Base-by-base conservation (phyloP, 2,113 vertebrate genomes). In the Nesogale talazaci region DNA sequence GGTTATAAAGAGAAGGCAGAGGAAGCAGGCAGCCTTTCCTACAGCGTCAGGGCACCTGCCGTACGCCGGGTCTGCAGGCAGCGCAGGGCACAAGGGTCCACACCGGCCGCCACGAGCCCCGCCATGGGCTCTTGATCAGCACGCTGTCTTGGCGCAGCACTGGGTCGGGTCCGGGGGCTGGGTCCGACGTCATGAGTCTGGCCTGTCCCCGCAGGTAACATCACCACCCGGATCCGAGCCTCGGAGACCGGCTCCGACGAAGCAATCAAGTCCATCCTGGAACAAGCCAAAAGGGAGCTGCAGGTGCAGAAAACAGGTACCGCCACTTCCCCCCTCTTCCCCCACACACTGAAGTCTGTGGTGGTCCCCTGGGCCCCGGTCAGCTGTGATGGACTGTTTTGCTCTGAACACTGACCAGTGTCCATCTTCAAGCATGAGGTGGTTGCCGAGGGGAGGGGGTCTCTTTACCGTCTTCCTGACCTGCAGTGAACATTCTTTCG, bases 181-280 rank as follows among this genome's bases (percentile, higher is more conserved):
- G 94, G 81, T 95, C 89, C 15, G 1, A 91, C 90, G 80, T 97
- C 97, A 96, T 96, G 29, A 61, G 92, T 89, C 87, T 82, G 92
- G 87, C 95, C 97, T 98, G 95, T 95, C 80, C 97, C 96, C 76
- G 11, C 98, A 99, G 99, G 99, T 97, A 99, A 99, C 94, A 99
- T 99, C 97, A 99, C 99, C 31, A 99, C 99, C 63, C 98, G 99
- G 34, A 99, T 99, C 97, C 98, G 99, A 96, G 98, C 98, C 95
- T 98, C 99, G 4, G 99, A 99, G 96, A 98, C 98, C 17, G 98
- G 99, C 97, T 99, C 99, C 87, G 99, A 99, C 65, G 99, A 99
- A 97, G 99, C 99, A 67, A 99, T 99, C 98, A 99, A 99, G 98
- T 99, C 99, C 93, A 99, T 99, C 97, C 98, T 99, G 14, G 99